These are phyloP conservation scores for Cynopterus brachyotis DNA, from an alignment of 2,113 vertebrate species.

Conservation along the genomic window DNA sequence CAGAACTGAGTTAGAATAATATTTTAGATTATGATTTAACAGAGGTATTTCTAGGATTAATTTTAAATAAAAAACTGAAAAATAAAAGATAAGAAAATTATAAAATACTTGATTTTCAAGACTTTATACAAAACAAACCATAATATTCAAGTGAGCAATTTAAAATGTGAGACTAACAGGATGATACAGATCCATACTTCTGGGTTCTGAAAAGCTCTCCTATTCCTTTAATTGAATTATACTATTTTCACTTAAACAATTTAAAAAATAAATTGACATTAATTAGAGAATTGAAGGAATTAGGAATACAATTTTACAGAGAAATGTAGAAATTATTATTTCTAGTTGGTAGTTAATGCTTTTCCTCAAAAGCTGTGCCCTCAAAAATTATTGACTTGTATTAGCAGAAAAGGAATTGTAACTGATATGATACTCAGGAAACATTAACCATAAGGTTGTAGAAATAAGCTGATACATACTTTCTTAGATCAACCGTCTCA, in stretches of 20 bases:
- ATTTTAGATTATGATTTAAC: conserved; percentile 21
- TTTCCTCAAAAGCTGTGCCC: background rate
- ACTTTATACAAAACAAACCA: background rate
- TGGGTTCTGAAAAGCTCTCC: background rate
- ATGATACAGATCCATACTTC: background rate
- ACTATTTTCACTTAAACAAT: background rate
- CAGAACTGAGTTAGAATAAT: background rate
- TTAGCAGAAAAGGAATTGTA: background rate
- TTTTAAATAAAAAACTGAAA: conserved; percentile 37
- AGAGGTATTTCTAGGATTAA: conserved; percentile 18
- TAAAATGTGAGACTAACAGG: background rate
- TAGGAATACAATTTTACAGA: background rate
- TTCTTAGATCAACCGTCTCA: background rate
- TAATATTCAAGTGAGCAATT: background rate
- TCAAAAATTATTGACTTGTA: background rate
- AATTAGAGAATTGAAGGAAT: background rate
- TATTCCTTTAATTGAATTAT: background rate
- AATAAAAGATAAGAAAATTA: conserved; percentile 36
- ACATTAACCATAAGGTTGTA: background rate
- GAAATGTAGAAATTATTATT: background rate
- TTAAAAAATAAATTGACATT: conserved; percentile 17
- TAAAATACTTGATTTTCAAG: conserved; percentile 4
- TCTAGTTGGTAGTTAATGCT: background rate
- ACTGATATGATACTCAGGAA: background rate
- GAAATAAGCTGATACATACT: background rate